These are phyloP conservation scores for Schizaphis graminum DNA, from an alignment of 2,888 invertebrate genomes.

Conservation along the genomic window DNA sequence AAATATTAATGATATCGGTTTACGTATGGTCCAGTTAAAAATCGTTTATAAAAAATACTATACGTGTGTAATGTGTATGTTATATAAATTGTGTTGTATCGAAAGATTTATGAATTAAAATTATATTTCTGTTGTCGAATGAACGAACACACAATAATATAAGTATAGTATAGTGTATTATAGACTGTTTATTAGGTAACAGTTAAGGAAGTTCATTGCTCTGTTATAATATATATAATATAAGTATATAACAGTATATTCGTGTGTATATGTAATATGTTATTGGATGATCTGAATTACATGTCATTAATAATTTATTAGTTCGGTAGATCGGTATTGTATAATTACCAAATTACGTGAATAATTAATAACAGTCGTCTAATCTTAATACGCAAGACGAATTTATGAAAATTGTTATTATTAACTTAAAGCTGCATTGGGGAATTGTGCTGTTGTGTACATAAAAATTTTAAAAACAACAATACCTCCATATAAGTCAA, in stretches of 20 bases:
- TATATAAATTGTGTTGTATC: neutral
- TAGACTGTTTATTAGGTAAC: constrained; percentile 8
- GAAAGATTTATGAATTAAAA: constrained; percentile 19
- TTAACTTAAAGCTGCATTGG: neutral
- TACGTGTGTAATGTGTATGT: neutral
- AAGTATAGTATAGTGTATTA: neutral
- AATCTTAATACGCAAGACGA: neutral
- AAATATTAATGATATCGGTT: neutral
- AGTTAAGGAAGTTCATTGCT: constrained; percentile 41
- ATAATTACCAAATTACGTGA: constrained; percentile 12
- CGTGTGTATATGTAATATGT: neutral
- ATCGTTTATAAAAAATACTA: neutral
- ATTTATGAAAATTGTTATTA: neutral
- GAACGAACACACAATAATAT: neutral
- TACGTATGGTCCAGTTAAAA: neutral
- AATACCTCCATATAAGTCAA: neutral
- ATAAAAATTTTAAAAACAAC: neutral
- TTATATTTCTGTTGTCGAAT: neutral
- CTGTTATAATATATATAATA: constrained; percentile 8
- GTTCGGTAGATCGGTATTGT: neutral
- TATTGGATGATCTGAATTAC: constrained; percentile 7
- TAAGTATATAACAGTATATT: neutral
- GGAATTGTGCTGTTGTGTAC: neutral
- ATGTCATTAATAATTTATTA: constrained; percentile 6
- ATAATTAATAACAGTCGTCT: neutral